Evolutionary conservation across 2,113 vertebrate species (phyloP), one percentile per base, ranked within the genome.

Genomic region (Cricetomys ansorgei): DNA sequence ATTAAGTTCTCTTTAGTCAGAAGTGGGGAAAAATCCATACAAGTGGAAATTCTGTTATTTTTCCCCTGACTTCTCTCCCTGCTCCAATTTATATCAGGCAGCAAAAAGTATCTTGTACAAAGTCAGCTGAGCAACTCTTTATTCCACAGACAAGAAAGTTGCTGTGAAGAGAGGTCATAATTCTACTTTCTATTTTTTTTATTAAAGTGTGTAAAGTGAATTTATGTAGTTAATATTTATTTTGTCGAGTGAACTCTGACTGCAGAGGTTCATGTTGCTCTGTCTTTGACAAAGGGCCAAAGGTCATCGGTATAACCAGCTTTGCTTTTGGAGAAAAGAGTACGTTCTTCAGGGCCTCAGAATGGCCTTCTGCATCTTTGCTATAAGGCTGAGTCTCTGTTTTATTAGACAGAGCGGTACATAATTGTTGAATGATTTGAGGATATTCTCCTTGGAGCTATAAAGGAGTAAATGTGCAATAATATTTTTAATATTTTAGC

Each of bases 161-260:
- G 31, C 53, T 81, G 25, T 9, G 37, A 55, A 83, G 77, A 89
- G 64, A 88, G 25, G 64, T 16, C 65, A 96, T 7, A 55, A 40
- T 87, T 85, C 70, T 94, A 5, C 19, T 80, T 57, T 55, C 25
- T n/a, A 12, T 34, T 34, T 27, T 37, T 53, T n/a, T 67, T 65
- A 65, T 85, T 57, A n/a, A 88, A 86, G 13, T 43, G 23, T 23
- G 25, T 48, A 70, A 85, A 81, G 55, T 89, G 50, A 96, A 97
- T 95, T 93, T 95, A 75, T 69, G 92, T 53, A 55, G 29, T 67
- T 93, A 84, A 89, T 93, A 92, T 64, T 91, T 95, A 91, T 87
- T 96, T 89, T 72, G 55, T 11, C 1, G 10, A 17, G 77, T 64
- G 70, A 67, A 59, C 16, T 92, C 76, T 81, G 62, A 75, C 53